Evolutionary conservation across 2,113 vertebrate genomes (phyloP), one percentile per base, ranked within the genome.

Genomic region (Aythya baeri): DNA sequence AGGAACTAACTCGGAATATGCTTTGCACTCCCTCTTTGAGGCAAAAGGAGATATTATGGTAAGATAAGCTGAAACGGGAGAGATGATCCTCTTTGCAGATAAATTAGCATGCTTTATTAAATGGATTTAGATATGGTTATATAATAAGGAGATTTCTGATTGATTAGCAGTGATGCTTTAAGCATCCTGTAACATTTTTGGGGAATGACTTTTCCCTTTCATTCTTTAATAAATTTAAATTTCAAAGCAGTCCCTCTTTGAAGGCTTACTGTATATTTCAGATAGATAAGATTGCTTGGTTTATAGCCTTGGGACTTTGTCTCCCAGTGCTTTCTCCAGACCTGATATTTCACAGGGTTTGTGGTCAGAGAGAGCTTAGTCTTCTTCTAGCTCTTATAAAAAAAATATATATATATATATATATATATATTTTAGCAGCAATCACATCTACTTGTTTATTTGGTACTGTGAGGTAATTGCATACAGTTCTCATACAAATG

Each of bases 41-140:
- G 98, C 98, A 25, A 98, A 98, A 96, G 98, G 99, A 93, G 97
- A 99, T 96, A 96, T 99, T 90, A 98, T 99, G 99, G 99, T 99
- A 98, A 98, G 98, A 97, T 90, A 95, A 92, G 73, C 94, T 87
- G 75, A 74, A 91, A 82, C 71, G 61, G 83, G 38, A 88, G 71
- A 94, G 76, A 77, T 1, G 13, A 72, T 94, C 92, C 86, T 89
- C 63, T 87, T 92, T 91, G 80, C 83, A 94, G 90, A 95, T 91
- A 92, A 94, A 94, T 96, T 95, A 96, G 63, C 95, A 93, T 91
- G 94, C 91, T 94, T 94, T 90, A 81, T 96, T 89, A 96, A 96
- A 88, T 79, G 78, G 76, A 76, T 95, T 97, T 96, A 95, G 89
- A 95, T 96, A 94, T 13, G 83, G 94, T 89, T 90, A 81, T 84